Evolutionary conservation across 1,140 invertebrate genomes (phyloP).

Genomic region (Cydia splendana): DNA sequence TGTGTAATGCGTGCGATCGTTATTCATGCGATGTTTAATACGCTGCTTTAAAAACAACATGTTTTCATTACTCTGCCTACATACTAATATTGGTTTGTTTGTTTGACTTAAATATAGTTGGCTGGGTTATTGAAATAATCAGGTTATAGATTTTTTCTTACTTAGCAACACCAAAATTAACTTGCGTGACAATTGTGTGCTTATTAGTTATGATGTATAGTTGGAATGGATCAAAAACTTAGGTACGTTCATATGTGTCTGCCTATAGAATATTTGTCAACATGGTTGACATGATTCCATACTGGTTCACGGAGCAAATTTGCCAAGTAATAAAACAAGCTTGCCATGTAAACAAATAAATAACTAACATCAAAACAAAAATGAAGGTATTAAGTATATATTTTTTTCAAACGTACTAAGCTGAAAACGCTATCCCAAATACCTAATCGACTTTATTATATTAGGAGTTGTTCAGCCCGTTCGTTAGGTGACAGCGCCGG

Average conservation of each 20-base stretch:
- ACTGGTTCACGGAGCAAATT: too few species aligned
- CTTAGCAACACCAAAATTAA: too few species aligned
- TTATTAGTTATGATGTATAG: too few species aligned
- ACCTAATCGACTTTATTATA: slow-evolving; percentile 8
- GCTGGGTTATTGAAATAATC: background rate
- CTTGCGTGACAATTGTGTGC: too few species aligned
- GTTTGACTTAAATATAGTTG: slow-evolving; percentile 33
- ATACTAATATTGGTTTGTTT: slow-evolving; percentile 54
- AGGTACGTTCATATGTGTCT: too few species aligned
- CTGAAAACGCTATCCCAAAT: background rate
- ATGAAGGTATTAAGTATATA: too few species aligned
- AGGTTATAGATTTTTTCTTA: background rate
- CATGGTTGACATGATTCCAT: too few species aligned
- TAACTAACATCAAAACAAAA: too few species aligned
- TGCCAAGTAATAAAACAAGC: too few species aligned
- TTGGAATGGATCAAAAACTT: too few species aligned
- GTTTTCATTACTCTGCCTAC: slow-evolving; percentile 58
- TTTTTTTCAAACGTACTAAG: background rate
- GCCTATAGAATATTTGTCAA: too few species aligned
- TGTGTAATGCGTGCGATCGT: slow-evolving; percentile 69
- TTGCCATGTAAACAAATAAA: too few species aligned
- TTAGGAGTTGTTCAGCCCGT: slow-evolving; percentile 50
- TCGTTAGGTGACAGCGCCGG: slow-evolving; percentile 60
- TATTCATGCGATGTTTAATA: slow-evolving; percentile 70
- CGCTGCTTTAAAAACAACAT: slow-evolving; percentile 72